Evolutionary conservation across 2,888 invertebrate genomes (phyloP).

Genomic region (Ypsolopha sequella): DNA sequence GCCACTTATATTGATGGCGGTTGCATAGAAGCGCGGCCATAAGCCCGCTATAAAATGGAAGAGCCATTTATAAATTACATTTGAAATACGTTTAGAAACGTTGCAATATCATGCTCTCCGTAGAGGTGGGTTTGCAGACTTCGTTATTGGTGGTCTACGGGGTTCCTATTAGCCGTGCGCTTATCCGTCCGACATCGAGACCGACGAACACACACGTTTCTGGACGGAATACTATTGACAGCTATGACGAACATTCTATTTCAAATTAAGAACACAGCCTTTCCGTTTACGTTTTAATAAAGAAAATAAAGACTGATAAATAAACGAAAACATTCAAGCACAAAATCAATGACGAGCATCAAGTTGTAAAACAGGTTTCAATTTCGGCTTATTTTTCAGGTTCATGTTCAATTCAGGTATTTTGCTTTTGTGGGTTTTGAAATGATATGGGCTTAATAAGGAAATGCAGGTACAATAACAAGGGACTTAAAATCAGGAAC

Average conservation of each 20-base stretch:
- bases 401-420: too few relatives aligned
- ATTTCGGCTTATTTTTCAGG: too few relatives aligned
- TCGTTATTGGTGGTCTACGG: constrained; percentile 29
- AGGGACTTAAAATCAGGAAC: neutral
- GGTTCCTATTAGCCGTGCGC: constrained; percentile 22
- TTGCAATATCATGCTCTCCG: constrained; percentile 13
- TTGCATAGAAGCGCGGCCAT: constrained; percentile 1
- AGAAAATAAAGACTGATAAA: too few relatives aligned
- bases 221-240: neutral
- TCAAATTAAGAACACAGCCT: too few relatives aligned
- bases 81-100: constrained; percentile 22
- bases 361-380: too few relatives aligned
- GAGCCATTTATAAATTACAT: constrained; percentile 34
- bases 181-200: constrained; percentile 25
- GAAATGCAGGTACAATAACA: too few relatives aligned
- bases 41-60: constrained; percentile 26
- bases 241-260: too few relatives aligned
- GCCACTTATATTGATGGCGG: constrained; percentile 1
- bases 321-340: too few relatives aligned
- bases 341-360: too few relatives aligned
- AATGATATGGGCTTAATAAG: too few relatives aligned
- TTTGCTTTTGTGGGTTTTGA: too few relatives aligned
- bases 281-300: too few relatives aligned
- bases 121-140: constrained; percentile 10
- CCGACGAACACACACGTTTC: constrained; percentile 20